Evolutionary conservation across 2,888 invertebrate species (phyloP).

Genomic region (Tinea trinotella): DNA sequence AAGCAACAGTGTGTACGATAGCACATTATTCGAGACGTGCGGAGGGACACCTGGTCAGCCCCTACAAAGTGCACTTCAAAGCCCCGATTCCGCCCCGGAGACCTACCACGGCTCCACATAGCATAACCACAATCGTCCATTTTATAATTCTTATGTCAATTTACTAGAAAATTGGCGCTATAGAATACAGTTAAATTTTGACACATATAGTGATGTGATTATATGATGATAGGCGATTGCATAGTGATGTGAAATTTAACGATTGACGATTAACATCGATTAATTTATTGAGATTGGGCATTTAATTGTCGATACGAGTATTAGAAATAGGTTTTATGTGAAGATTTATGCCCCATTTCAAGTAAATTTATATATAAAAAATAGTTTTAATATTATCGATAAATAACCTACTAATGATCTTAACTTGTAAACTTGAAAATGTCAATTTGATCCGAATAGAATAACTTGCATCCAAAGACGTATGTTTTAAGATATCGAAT

Average conservation of each 20-base stretch:
- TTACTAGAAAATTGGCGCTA: background rate
- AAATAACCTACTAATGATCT: no score
- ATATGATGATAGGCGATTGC: no score
- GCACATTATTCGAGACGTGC: slow-evolving; percentile 78
- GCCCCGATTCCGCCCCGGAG: slow-evolving; percentile 78
- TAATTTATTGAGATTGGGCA: no score
- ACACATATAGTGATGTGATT: no score
- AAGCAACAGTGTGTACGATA: slow-evolving; percentile 82
- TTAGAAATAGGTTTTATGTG: no score
- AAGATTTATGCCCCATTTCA: no score
- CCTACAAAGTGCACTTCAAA: slow-evolving; percentile 79
- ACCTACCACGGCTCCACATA: background rate
- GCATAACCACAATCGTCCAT: background rate
- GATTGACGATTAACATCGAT: no score
- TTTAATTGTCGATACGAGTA: no score
- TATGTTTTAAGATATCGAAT: background rate
- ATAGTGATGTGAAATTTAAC: no score
- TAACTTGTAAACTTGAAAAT: no score
- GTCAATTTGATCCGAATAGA: background rate
- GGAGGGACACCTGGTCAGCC: slow-evolving; percentile 77
- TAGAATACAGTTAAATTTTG: background rate
- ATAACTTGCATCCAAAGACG: background rate
- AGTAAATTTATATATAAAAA: no score
- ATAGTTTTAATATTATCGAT: no score
- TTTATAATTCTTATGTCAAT: background rate